Percentiles rank a stretch among this genome's conserved stretches.
Conservation (phyloP, 2,797 vertebrate species). For the Hypotaenidia philippensis region DNA sequence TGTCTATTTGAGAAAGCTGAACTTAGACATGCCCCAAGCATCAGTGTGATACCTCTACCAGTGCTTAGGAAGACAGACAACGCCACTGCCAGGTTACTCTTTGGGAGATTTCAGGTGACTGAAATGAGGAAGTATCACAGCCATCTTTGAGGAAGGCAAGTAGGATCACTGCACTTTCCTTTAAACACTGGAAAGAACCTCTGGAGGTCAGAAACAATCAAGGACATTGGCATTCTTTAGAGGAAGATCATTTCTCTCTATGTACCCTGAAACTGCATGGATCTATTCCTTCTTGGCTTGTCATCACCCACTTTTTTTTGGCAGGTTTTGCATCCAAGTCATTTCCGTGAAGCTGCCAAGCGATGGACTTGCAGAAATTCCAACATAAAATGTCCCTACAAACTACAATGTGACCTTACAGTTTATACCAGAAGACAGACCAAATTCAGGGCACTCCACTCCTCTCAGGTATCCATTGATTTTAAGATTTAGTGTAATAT, state of each 20-base stretch:
- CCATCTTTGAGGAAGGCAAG: neutral
- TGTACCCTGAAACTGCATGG: neutral
- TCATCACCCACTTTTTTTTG: neutral
- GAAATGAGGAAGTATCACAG: neutral
- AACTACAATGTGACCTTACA: neutral
- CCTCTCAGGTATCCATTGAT: rapidly evolving
- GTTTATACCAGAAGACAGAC: neutral
- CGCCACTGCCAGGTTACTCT: neutral
- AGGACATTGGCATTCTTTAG: neutral
- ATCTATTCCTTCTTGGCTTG: neutral
- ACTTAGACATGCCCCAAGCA: neutral
- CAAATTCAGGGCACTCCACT: neutral
- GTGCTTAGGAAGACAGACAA: no score
- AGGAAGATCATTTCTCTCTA: neutral
- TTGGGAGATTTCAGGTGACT: neutral
- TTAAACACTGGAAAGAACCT: neutral
- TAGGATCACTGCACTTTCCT: neutral
- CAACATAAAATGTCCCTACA: neutral
- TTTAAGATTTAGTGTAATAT: neutral
- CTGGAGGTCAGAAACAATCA: neutral
- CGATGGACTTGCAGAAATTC: neutral
- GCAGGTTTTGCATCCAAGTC: neutral
- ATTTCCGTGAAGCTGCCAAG: neutral
- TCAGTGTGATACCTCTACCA: rapidly evolving
- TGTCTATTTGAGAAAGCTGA: neutral